Evolutionary conservation across 30 jellyfish, hydroid and myxozoan genomes (phyloP), one percentile per base, ranked within the genome.

Genomic region (Turritopsis dohrnii): DNA sequence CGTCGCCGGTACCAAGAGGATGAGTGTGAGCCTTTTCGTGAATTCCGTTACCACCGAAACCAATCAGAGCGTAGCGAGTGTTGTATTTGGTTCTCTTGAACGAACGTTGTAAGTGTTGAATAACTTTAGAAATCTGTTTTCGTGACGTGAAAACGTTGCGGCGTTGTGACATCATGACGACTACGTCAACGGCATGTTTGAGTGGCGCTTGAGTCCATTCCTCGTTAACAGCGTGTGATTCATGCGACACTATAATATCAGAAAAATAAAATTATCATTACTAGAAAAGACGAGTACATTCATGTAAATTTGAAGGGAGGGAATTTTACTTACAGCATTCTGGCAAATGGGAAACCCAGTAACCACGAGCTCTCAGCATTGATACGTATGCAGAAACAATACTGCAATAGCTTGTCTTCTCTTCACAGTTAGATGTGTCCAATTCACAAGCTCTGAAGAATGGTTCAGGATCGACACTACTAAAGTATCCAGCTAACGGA

Each of bases 11-110:
- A 0, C 83, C 83, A 83, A 83, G 72, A 21, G 96, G 88, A 52
- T 82, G 96, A 41, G 66, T 54, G 71, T 94, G 99, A 16, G 99
- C 87, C 27, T 81, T 80, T 86, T 94, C 99, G 0, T 86, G 95
- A 74, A 89, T 92, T 0, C 92, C 88, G 54, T 74, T 60, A 21
- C 99, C 99, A 17, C 99, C 99, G 82, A 88, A 94, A 52, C 99
- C 99, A 73, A 94, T 81, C 53, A 94, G 80, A 18, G 99, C 96
- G 80, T 86, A 94, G 66, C 96, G 83, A 16, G 96, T 82, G 79
- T 86, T 76, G 88, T 81, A 89, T 89, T 85, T 88, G 52, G 88
- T 88, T 65, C 74, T 79, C 83, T 83, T 71, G 69, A 17, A 81
- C 22, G 27, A 21, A 18, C 19, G 71, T 29, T 66, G 71, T 16